Base-by-base conservation (phyloP, 1,140 invertebrate genomes). In the Pygmarrhopalites habei region DNA sequence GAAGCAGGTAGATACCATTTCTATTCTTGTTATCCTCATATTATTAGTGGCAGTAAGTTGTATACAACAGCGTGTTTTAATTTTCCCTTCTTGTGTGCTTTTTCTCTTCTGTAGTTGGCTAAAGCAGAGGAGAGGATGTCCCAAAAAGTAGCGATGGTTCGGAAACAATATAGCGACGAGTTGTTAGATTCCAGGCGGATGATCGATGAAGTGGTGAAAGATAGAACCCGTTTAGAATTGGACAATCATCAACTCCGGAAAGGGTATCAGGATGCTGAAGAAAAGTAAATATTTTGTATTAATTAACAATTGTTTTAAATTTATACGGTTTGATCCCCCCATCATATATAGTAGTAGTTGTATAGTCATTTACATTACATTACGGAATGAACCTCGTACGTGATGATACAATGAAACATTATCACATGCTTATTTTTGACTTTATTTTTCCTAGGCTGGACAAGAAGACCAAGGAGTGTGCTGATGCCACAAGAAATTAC, bases 161-260 rank as follows among this genome's bases (percentile, higher is more conserved):
- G 92, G 76, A 82, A 83, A 47, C 85, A 95, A 77, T 99, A 95
- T 73, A 93, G 98, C 74, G 83, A 85, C 73, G 95, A 98, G 77
- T 77, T 99, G 30, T 79, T 82, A 19, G 92, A 95, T 73, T 86
- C 92, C 23, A 81, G 93, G 57, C 87, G 86, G 73, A 74, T 94
- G 12, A 78, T 98, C 58, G 94, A 98, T 74, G 91, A 95, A 49
- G 89, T 87, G 3, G 85, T 92, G 10, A 83, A 86, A 43, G 92
- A 96, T 74, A 90, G 92, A 74, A 90, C 92, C 1, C 87, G 88
- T 71, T 78, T 94, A 5, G 89, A 95, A 77, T 90, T 97, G 70
- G 97, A 73, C 82, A 83, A 14, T 90, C 26, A 89, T 76, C 86
- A 90, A 64, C 76, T 91, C 14, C 87, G 85, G 77, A 86, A 89